These are phyloP conservation scores for Silurus lanzhouensis DNA, from an alignment of 2,797 vertebrate species.

Conservation along the genomic window DNA sequence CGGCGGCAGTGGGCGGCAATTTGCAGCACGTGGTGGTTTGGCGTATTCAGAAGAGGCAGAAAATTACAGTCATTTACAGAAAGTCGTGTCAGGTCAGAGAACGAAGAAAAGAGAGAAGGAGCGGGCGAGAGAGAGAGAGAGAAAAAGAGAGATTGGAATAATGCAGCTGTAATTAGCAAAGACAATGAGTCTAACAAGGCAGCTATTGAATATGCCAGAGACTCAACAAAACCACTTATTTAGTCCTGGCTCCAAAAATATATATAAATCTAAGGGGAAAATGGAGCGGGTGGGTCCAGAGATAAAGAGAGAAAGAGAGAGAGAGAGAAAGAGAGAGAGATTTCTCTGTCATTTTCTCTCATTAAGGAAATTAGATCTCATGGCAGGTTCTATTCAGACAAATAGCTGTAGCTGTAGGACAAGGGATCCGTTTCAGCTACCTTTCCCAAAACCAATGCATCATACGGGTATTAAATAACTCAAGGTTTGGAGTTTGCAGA, in stretches of 20 bases:
- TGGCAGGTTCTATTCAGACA: background rate
- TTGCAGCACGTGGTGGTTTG: constrained; percentile 5
- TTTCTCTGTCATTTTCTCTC: background rate
- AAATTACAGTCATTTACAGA: constrained; percentile 48
- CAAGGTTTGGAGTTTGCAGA: background rate
- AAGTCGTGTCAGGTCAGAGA: constrained; percentile 8
- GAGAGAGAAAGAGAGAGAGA: background rate
- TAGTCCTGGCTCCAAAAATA: constrained; percentile 49
- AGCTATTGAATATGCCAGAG: constrained; percentile 58
- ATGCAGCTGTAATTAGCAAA: constrained; percentile 62
- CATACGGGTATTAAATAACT: background rate
- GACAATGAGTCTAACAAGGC: constrained; percentile 56
- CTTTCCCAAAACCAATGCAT: constrained; percentile 1
- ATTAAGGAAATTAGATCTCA: constrained; percentile 21
- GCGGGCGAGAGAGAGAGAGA: background rate
- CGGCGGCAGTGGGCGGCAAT: background rate
- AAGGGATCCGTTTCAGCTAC: background rate
- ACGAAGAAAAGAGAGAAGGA: background rate
- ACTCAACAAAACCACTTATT: constrained; percentile 50
- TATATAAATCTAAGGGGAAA: constrained; percentile 23
- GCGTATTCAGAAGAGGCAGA: constrained; percentile 30
- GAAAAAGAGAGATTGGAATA: constrained; percentile 6
- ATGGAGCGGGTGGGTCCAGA: background rate
- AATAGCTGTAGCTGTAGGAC: constrained; percentile 4
- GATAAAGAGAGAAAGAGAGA: constrained; percentile 52